These are phyloP conservation scores for Lophotriccus pileatus DNA, from an alignment of 2,797 vertebrate species.

Conservation along the genomic window DNA sequence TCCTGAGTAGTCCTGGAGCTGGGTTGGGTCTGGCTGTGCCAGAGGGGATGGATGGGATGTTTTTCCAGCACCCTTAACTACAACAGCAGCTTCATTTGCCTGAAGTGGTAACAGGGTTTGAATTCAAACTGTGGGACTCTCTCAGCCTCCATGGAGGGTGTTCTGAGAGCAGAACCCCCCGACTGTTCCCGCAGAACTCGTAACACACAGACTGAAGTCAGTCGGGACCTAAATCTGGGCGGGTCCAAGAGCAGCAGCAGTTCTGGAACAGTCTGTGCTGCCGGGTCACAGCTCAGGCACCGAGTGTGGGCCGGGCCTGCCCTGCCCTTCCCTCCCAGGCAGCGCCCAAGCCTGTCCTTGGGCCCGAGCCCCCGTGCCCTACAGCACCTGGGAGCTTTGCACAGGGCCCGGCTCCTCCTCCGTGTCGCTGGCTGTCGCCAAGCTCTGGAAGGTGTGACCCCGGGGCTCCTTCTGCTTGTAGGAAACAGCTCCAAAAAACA, in stretches of 20 bases:
- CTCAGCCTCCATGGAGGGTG: rapidly evolving
- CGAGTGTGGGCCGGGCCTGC: neutral
- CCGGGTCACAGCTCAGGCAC: neutral
- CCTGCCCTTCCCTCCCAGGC: neutral
- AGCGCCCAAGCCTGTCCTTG: rapidly evolving
- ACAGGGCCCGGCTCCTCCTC: conserved; percentile 67
- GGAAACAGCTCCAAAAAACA: conserved; percentile 87
- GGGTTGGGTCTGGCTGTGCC: neutral
- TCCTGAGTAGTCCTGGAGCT: rapidly evolving
- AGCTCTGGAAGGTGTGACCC: conserved; percentile 39
- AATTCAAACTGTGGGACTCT: neutral
- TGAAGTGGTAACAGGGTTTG: neutral
- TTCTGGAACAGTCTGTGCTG: neutral
- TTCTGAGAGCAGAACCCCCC: neutral
- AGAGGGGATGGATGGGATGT: rapidly evolving
- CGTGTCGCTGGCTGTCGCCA: conserved; percentile 82
- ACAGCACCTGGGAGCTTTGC: conserved; percentile 4
- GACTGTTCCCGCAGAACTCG: too few species aligned
- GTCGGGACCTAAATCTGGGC: rapidly evolving
- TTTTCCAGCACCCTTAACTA: neutral
- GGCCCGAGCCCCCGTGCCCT: rapidly evolving
- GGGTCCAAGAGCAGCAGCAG: neutral
- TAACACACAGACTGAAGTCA: neutral
- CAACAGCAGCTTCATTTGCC: neutral
- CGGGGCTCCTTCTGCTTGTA: conserved; percentile 19